Evolutionary conservation across 92 coral and sea anemone genomes (phyloP), one percentile per base, ranked within the genome.

Genomic region (Palythoa caribaeorum): DNA sequence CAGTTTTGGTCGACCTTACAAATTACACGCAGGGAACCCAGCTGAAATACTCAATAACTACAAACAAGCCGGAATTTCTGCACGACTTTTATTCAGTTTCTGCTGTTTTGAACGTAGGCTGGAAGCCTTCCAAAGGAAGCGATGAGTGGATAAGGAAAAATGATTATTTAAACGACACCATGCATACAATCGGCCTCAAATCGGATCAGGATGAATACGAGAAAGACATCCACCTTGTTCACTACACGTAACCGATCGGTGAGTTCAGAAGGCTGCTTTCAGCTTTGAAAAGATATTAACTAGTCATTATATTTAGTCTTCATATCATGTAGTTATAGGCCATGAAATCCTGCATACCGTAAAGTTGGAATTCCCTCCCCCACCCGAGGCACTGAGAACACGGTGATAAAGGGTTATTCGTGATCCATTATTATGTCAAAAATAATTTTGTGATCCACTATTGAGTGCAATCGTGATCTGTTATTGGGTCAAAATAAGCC

Each of bases 31-130:
- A 86, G 28, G 89, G 83, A 7, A 88, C 78, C 21, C 90, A 87
- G 5, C 79, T 90, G 7, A 62, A 86, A 80, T 90, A 90, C 80
- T 73, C 90, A 19, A 90, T 90, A 53, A 85, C 88, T 20, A 52
- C 83, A 62, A 85, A 79, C 52, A 86, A 86, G 80, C 92, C 92
- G 17, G 44, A 79, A 44, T 3, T 55, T 20, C 36, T 85, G 39
- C 77, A 53, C 35, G 60, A 77, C 19, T 38, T 52, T 47, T 72
- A 85, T 62, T 86, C 90, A 39, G 84, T 90, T 21, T 90, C 92
- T 72, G 92, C 90, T 17, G 92, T 90, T 9, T 78, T 90, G 16
- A 90, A 90, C 66, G 90, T 90, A 15, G 92, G 92, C 3, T 90
- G 92, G 92, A 86, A 86, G 62, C 72, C 92, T 36, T 60, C 63